Base-by-base conservation (phyloP, 2,113 vertebrate genomes). In the Glareola pratincola region DNA sequence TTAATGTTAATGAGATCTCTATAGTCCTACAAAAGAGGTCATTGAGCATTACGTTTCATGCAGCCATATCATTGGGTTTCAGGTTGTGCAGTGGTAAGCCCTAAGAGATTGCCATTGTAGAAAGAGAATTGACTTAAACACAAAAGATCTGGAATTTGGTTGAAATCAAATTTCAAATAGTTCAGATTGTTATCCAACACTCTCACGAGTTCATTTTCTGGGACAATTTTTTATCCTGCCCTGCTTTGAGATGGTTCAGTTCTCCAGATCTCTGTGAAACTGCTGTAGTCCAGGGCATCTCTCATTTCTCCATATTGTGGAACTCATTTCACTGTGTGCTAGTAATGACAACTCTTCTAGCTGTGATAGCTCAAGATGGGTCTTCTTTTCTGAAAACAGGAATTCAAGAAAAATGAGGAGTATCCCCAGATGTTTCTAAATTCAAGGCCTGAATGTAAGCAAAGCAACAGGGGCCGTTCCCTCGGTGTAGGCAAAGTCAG, bases 1-100 rank as follows among this genome's bases (percentile, higher is more conserved):
- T 93, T 94, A 93, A 96, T 96, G 95, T 95, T 96, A 97, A 97
- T 94, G 97, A 95, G 94, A 96, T 96, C 95, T 96, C 96, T 95
- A 93, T 80, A 97, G 96, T 96, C 95, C 83, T 94, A 94, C 92
- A 89, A 87, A 97, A 95, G 89, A 97, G 92, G 94, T 96, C 95
- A 92, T 94, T 95, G 83, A 95, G 88, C 91, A 95, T 92, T 95
- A 94, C 8, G 0, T 73, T 94, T 95, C 80, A 79, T 82, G 89
- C 56, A 94, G 62, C 60, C 83, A 72, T 93, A 96, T 92, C 90
- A 94, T 29, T 92, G 79, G 85, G 88, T 94, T 95, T 97, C 96
- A 97, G 92, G 78, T 93, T 95, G 57, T 92, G 93, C 85, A 90
- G 45, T 43, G 23, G 85, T 94, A 95, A 77, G 9, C 79, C 95